Evolutionary conservation across 2,888 invertebrate species (phyloP), one percentile per base, ranked within the genome.

Genomic region (Pandemis heparana): DNA sequence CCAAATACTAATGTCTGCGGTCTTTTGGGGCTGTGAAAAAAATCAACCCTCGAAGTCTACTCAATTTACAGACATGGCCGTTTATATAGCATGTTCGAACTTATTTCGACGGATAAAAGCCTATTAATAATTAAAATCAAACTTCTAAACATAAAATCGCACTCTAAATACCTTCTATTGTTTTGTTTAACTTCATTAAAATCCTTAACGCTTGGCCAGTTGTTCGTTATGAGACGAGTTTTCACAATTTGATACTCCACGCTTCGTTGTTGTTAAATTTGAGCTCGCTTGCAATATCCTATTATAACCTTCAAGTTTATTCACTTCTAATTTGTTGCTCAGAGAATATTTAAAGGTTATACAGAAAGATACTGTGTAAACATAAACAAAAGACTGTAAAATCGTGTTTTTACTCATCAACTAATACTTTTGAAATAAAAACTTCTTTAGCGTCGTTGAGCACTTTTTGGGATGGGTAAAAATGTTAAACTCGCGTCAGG

Each of bases 291-390:
- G 63, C 46, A 63, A 63, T 63, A 63, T 63, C 46, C 46, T 14
- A 63, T 63, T 63, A 46, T 63, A 16, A 23, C 23, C 46, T 63
- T 4, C n/a, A 23, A 23, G 63, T 63, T 63, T 46, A 63, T 63
- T 63, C 12, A 63, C 43, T 63, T 46, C 43, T 63, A 18, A 23
- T 46, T 32, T 7, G 4, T 18, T n/a, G 62, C 14, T 43, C 43
- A 62, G 18, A 43, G 18, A 43, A 9, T 18, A 10, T 56, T 53
- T 23, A 23, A 12, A 56, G 56, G 56, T 23, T 56, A 23, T 23
- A 23, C 8, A 56, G 12, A 8, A 8, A 12, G 23, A 23, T 23
- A 2, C 23, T 56, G 56, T 7, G 12, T 56, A 56, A 16, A 53
- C 51, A 3, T 7, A 16, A 48, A 9, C n/a, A 48, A 53, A 53